Base-by-base conservation (phyloP, 2,888 invertebrate species). In the Eubasilissa splendida region DNA sequence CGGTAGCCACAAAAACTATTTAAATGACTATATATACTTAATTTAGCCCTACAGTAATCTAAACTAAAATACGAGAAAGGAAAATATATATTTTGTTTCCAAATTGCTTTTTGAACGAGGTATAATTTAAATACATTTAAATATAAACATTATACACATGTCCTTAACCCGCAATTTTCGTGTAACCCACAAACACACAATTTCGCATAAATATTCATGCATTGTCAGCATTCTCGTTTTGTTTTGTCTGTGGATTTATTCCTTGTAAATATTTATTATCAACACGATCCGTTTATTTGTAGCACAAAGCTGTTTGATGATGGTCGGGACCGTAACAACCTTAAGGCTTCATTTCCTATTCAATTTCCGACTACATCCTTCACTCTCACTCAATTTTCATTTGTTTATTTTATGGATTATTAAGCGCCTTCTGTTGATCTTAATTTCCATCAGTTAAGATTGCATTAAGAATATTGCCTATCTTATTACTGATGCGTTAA, bases 221-320 rank as follows among this genome's bases (percentile, higher is more conserved):
- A 52, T 52, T 50, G 63, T 60, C 63, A 53, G 63, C 63, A 42
- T 22, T 22, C 22, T 68, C 58, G 70, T 76, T 76, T 50, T 60
- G 63, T 68, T 60, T 76, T 63, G 76, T 52, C 59, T 76, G n/a
- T 42, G 42, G 33, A 59, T 76, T 63, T 76, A 76, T 63, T 63
- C 22, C 63, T 14, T 76, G 76, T 76, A 76, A 60, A 76, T 76
- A 76, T 76, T 76, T 76, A 76, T 76, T 76, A 76, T 76, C 76
- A 60, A 63, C 76, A 63, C 63, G 63, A 76, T 76, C 59, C 63
- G 52, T 50, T 76, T 76, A 50, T 63, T 76, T 33, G 59, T 52
- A 63, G 59, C 14, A 52, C 63, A 14, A 76, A 63, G 63, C 76
- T 63, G 76, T 12, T 50, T 68, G 33, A 33, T 31, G 31, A 33